Evolutionary conservation across 2,888 invertebrate genomes (phyloP), one percentile per base, ranked within the genome.

Genomic region (Orchesella flavescens): DNA sequence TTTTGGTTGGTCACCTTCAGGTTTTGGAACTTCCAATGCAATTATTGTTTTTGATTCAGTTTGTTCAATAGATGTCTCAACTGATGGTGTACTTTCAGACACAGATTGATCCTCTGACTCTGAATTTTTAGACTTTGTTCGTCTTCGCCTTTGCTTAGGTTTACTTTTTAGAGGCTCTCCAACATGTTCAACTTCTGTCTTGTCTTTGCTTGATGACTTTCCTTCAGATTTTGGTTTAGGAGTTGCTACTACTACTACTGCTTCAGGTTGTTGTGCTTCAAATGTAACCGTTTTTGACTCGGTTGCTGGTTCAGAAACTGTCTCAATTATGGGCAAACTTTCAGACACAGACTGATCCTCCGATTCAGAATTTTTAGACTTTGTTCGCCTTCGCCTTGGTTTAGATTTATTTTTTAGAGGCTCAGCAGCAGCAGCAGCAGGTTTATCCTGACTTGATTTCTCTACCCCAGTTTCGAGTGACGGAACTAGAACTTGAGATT

Each of bases 321-420:
- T 3, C 9, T 61, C 61, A 12, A 34, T 17, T 63, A 23, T 24
- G 5, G 24, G 34, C 7, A 10, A 5, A 10, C 17, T 53, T n/a
- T 17, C 53, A 53, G 53, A 34, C 3, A 34, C 34, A 34, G 34
- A 34, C 7, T 34, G 49, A 46, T 78, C 69, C 24, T 78, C 78
- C 12, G 21, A 68, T 49, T 78, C 63, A 7, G 69, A 71, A 46
- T 69, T 78, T 59, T 78, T 78, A 9, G 78, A 78, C 61, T 71
- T 71, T 49, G 78, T 78, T 12, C 78, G 53, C 49, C 19, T 72
- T 12, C 72, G 17, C 19, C 59, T 71, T 69, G 69, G 78, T 61
- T 78, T 81, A 10, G 34, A 23, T 46, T 75, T 80, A 13, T 17
- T 34, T 7, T 87, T 85, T 80, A 79, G 86, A 72, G 85, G 86